Base-by-base conservation (phyloP, 2,113 vertebrate species). In the Amphilophus citrinellus region DNA sequence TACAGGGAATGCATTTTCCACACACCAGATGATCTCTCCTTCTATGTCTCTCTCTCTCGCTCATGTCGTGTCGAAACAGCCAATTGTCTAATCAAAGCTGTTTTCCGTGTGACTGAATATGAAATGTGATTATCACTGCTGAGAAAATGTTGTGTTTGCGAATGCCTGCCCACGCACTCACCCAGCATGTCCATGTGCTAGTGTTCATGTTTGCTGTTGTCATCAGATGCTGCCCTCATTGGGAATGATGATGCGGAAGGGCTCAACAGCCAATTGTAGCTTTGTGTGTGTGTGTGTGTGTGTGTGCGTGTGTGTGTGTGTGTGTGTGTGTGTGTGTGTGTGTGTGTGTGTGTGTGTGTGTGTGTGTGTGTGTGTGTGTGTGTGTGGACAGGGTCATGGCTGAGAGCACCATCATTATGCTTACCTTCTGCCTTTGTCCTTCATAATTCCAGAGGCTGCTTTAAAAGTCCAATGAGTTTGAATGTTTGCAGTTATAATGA, bases 41-140 rank as follows among this genome's bases (percentile, higher is more conserved):
- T 60, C 14, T n/a, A 73, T 59, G 53, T 73, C 68, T 47, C 47
- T 61, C 32, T 15, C 58, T 63, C 6, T 58, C 10, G 2, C 73
- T 80, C 22, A 18, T 2, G 27, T 17, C 2, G 57, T 71, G 65
- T 88, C 65, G 68, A 87, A 88, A 83, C 85, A 80, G 47, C 42
- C 85, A 84, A 80, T 84, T 89, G 84, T 81, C 62, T 39, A 83
- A 87, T 91, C 79, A 88, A 76, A 87, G 65, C 83, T 66, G 47
- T 87, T 86, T 85, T 20, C 80, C 22, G 47, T 89, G 86, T 75
- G 83, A 88, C 79, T 85, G 84, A 88, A 84, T 50, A 77, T 81
- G 66, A 89, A 86, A 88, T 73, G 80, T 76, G 88, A 91, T 89
- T 91, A 82, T 77, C 30, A 37, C 80, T 62, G 80, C 73, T 42